A percentile compares a stretch with the other conserved stretches of the same genome.
Evolutionary conservation across 2,113 vertebrate genomes (phyloP).

Genomic region (Bostrychus sinensis): DNA sequence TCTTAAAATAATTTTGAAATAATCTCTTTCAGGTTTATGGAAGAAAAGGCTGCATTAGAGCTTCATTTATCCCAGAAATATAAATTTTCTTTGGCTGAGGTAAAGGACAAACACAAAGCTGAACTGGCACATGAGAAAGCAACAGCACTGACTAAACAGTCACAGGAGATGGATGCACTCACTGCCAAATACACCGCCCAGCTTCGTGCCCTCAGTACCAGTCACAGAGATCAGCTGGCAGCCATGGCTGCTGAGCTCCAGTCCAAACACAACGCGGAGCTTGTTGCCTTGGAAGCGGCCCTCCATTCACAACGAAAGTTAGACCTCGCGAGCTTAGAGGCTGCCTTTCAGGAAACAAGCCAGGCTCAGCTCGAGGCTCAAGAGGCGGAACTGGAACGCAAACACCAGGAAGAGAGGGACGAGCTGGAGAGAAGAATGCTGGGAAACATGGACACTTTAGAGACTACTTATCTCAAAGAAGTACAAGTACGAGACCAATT

Average conservation of each 20-base stretch:
- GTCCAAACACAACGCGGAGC: conserved; percentile 61
- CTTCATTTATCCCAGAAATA: conserved; percentile 75
- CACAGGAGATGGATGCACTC: conserved; percentile 55
- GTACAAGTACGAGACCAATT: conserved; percentile 81
- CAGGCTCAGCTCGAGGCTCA: conserved; percentile 75
- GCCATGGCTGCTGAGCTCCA: conserved; percentile 46
- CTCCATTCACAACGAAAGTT: conserved; percentile 66
- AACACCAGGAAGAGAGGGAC: conserved; percentile 80
- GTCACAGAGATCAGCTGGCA: conserved; percentile 61
- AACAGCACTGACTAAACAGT: conserved; percentile 39
- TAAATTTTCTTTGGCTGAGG: conserved; percentile 76
- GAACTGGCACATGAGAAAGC: conserved; percentile 53
- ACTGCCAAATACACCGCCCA: conserved; percentile 60
- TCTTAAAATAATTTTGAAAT: too few species aligned
- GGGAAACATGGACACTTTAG: conserved; percentile 86
- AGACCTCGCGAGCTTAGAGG: conserved; percentile 72
- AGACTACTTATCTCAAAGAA: conserved; percentile 85
- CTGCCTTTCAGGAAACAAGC: conserved; percentile 66
- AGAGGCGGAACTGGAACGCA: conserved; percentile 72
- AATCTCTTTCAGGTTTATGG: conserved; percentile 78
- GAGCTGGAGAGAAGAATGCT: conserved; percentile 83
- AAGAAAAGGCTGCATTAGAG: conserved; percentile 78
- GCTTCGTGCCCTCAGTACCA: conserved; percentile 63
- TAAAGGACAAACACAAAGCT: conserved; percentile 62
- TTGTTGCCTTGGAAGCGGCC: conserved; percentile 67